A percentile compares a stretch with the other conserved stretches of the same genome.
phyloP scores from a whole-genome alignment of 1,140 invertebrate species.

The Yoshiicerus persimilis region DNA sequence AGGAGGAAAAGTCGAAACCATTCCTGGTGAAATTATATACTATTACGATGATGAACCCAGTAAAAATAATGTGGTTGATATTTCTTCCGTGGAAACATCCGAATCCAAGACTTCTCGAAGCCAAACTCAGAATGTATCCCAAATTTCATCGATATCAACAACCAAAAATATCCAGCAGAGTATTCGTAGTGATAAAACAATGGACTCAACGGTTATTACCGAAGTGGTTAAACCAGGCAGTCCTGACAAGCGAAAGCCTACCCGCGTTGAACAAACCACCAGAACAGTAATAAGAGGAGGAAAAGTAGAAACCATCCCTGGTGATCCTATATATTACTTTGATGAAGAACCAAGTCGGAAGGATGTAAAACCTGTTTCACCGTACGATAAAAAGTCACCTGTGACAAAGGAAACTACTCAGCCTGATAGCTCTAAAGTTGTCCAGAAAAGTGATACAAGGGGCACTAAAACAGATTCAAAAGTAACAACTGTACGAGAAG shows the following conservation, averaged over 20 bases:
- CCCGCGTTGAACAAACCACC: not conserved
- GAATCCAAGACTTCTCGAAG: no score
- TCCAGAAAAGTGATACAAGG: not conserved
- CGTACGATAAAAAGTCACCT: not conserved
- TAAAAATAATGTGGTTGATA: not conserved
- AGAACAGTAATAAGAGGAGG: not conserved
- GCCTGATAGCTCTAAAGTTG: not conserved
- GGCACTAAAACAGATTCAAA: not conserved
- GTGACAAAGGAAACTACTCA: not conserved
- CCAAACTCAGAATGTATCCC: no score
- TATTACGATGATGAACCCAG: not conserved
- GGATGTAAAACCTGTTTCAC: not conserved
- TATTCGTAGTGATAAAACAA: no score
- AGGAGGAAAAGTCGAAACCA: no score
- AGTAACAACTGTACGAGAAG: not conserved
- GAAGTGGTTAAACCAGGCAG: not conserved
- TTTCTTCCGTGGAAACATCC: no score
- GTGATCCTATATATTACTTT: not conserved
- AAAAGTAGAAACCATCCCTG: not conserved
- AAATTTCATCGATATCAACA: not conserved
- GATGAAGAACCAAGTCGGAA: not conserved
- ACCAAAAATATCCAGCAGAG: no score
- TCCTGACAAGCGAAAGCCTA: not conserved
- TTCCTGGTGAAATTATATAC: no score
- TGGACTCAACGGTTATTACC: no score